phyloP scores from a whole-genome alignment of 30 jellyfish, hydroid and myxozoan species.

The Turritopsis rubra region DNA sequence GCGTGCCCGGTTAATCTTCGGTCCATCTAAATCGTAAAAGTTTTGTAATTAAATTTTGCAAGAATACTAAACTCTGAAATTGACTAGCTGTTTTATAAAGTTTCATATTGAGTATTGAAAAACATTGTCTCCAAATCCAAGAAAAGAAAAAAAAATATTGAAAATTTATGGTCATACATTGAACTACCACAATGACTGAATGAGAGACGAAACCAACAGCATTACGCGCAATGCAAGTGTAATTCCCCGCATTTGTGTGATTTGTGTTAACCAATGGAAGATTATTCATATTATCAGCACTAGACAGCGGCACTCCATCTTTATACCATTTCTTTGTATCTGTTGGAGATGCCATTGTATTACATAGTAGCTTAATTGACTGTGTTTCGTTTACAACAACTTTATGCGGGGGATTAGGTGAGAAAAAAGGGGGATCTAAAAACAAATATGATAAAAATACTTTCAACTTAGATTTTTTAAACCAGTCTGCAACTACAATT shows the following conservation, averaged over 20 bases:
- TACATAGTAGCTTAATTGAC: background rate
- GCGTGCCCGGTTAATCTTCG: slow-evolving; percentile 34
- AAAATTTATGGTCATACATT: slow-evolving; percentile 76
- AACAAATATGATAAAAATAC: background rate
- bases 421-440: background rate
- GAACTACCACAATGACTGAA: slow-evolving; percentile 29
- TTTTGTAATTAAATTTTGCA: background rate
- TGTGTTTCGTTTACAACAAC: background rate
- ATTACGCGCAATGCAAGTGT: slow-evolving; percentile 55
- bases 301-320: background rate
- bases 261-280: background rate
- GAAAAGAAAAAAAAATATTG: no score
- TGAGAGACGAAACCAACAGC: slow-evolving; percentile 44
- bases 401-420: background rate
- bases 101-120: background rate
- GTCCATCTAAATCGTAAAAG: slow-evolving; percentile 42
- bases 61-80: no score
- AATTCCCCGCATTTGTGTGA: slow-evolving; percentile 42
- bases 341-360: background rate
- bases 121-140: background rate
- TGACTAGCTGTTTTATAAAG: background rate
- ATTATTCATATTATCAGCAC: background rate
- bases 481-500: background rate
- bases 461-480: background rate
- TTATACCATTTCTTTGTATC: background rate